Percentiles rank a stretch among this genome's conserved stretches.
phyloP scores from a whole-genome alignment of 1,140 invertebrate genomes.

The Neotoxoptera formosana region DNA sequence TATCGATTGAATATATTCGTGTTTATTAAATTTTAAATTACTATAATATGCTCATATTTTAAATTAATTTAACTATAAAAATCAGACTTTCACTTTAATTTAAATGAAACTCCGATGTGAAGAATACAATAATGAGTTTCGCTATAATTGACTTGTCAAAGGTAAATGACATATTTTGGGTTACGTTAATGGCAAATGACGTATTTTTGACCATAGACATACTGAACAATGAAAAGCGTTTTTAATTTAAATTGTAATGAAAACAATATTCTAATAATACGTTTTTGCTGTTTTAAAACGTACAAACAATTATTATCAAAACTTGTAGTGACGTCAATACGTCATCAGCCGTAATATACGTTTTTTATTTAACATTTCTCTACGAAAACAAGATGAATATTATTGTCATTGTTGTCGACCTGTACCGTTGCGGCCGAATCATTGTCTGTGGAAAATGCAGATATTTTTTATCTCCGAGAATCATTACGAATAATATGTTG shows the following conservation, averaged over 20 bases:
- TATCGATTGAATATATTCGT: background rate
- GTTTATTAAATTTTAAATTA: slow-evolving; percentile 21
- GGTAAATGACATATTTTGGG: background rate
- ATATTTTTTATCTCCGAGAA: background rate
- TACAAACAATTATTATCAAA: background rate
- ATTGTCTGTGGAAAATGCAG: background rate
- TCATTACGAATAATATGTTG: background rate
- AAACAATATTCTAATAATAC: background rate
- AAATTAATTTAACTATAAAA: background rate
- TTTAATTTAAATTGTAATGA: background rate
- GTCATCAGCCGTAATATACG: background rate
- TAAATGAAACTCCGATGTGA: background rate
- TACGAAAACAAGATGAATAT: background rate
- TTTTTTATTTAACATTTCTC: background rate
- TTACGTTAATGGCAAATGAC: background rate
- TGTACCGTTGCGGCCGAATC: background rate
- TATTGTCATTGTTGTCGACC: background rate
- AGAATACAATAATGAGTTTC: background rate
- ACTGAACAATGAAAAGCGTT: background rate
- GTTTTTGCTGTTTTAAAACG: background rate
- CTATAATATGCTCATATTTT: background rate
- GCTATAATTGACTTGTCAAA: slow-evolving; percentile 2
- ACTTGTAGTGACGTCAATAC: background rate
- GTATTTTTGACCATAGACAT: background rate
- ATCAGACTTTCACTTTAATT: background rate